Percentiles rank a stretch among this genome's conserved stretches.
These are phyloP conservation scores for Bovichtus diacanthus DNA, from an alignment of 2,797 vertebrate genomes.

Conservation along the genomic window DNA sequence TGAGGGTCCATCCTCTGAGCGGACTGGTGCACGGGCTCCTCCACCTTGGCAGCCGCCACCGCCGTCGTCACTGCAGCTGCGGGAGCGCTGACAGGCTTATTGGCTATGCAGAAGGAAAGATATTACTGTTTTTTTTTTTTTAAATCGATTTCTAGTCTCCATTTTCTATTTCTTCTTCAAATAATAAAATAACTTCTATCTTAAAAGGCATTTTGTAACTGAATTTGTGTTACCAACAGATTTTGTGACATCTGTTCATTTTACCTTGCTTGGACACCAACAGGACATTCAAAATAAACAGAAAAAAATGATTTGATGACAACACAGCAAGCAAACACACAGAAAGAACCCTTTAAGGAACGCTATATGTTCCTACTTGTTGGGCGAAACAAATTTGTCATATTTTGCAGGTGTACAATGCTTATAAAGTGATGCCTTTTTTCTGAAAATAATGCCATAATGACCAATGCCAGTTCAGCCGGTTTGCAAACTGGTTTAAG, in stretches of 20 bases:
- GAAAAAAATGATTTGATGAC: not conserved
- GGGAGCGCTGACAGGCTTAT: conserved; percentile 63
- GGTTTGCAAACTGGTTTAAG: too few relatives aligned
- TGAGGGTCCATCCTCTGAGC: conserved; percentile 66
- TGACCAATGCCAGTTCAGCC: too few relatives aligned
- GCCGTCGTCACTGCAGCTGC: conserved; percentile 39
- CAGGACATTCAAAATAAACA: not conserved
- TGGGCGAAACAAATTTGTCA: not conserved
- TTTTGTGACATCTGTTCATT: not conserved
- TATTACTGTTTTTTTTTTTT: too few relatives aligned
- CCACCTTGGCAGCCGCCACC: conserved; percentile 57
- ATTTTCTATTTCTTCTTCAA: not conserved
- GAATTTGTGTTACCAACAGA: not conserved
- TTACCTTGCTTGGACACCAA: not conserved
- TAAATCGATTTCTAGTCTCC: not conserved
- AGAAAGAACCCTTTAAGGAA: not conserved
- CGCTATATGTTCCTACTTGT: not conserved
- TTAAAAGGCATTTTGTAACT: not conserved
- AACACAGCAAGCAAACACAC: not conserved
- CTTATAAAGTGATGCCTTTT: too few relatives aligned
- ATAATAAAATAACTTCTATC: too few relatives aligned
- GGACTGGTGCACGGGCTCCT: conserved; percentile 59
- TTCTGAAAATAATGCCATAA: too few relatives aligned
- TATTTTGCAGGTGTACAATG: not conserved
- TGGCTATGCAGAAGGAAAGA: conserved; percentile 64